phyloP scores from a whole-genome alignment of 2,113 vertebrate genomes.

The Serilophus lunatus region DNA sequence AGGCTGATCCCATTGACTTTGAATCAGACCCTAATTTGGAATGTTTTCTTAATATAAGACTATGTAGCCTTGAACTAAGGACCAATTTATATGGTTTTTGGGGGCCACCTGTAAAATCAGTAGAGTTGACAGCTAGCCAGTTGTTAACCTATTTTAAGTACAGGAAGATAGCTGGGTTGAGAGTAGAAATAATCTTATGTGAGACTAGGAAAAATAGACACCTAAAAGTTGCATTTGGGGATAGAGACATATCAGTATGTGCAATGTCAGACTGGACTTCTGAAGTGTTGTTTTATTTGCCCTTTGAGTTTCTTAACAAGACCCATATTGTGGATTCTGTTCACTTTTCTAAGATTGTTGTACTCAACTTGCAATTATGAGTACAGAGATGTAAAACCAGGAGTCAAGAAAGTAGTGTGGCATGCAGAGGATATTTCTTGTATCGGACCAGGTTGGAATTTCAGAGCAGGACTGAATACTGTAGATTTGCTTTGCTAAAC shows the following conservation, averaged over 20 bases:
- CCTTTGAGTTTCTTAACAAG: background rate
- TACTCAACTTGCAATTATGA: background rate
- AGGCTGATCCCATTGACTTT: background rate
- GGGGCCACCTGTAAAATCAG: background rate
- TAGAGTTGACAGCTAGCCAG: background rate
- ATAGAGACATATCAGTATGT: background rate
- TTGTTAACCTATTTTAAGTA: background rate
- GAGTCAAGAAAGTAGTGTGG: background rate
- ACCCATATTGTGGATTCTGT: background rate
- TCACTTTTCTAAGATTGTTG: background rate
- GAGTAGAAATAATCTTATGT: background rate
- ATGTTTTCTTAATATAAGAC: background rate
- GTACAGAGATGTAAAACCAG: background rate
- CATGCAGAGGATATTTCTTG: background rate
- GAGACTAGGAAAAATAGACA: background rate
- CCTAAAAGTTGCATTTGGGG: background rate
- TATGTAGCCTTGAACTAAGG: background rate
- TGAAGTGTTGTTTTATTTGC: background rate
- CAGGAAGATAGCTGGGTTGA: background rate
- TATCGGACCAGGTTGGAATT: background rate
- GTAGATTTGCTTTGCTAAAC: slow-evolving; percentile 24
- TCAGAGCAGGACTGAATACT: background rate
- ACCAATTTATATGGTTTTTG: background rate
- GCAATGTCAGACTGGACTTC: background rate
- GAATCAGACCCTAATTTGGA: background rate